These are phyloP conservation scores for Hydra vulgaris DNA, from an alignment of 30 jellyfish, hydroid and myxozoan species.

Conservation along the genomic window DNA sequence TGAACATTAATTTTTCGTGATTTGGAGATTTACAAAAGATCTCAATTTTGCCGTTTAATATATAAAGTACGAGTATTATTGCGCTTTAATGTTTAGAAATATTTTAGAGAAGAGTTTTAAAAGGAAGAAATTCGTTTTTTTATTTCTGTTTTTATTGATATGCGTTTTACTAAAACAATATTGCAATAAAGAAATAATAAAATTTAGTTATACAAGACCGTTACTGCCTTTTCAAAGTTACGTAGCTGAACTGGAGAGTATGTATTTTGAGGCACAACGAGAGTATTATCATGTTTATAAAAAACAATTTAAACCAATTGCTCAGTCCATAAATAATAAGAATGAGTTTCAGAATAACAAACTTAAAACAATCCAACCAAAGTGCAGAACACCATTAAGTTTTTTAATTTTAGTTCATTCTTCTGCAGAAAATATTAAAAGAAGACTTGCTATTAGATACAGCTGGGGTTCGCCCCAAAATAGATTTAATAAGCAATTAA, in stretches of 20 bases:
- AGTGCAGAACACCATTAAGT: background rate
- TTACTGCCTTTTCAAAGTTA: background rate
- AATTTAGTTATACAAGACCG: background rate
- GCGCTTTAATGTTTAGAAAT: background rate
- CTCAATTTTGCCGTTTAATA: too few species aligned
- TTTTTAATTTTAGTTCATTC: conserved; percentile 17
- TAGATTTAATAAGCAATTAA: background rate
- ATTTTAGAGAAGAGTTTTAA: background rate
- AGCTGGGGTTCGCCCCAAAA: conserved; percentile 23
- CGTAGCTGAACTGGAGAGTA: background rate
- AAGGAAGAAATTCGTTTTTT: background rate
- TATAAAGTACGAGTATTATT: background rate
- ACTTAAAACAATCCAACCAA: background rate
- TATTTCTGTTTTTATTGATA: background rate
- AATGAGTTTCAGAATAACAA: background rate
- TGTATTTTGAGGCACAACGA: background rate
- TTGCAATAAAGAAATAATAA: background rate
- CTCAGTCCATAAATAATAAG: background rate
- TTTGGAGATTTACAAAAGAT: too few species aligned
- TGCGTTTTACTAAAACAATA: background rate
- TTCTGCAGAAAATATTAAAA: conserved; percentile 3
- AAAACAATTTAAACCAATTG: background rate
- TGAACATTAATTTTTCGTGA: too few species aligned
- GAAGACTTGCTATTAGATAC: conserved; percentile 18
- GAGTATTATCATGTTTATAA: background rate